Evolutionary conservation across 2,888 invertebrate genomes (phyloP).

Genomic region (Spodoptera littoralis): DNA sequence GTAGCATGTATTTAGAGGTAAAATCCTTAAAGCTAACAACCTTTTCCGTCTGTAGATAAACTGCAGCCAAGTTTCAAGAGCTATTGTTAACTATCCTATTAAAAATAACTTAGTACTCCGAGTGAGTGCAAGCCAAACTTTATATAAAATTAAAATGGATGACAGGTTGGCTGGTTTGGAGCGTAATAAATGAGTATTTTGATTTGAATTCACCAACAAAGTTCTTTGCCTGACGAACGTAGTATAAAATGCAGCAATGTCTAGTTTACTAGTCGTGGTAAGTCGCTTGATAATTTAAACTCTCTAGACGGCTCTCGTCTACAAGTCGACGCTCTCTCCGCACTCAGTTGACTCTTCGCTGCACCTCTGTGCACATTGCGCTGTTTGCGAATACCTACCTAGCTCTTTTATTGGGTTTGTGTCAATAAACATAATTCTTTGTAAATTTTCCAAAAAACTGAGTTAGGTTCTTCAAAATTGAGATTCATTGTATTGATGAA

Average conservation of each 20-base stretch:
- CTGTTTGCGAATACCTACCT: conserved; percentile 33
- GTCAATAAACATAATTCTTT: conserved; percentile 4
- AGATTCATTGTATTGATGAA: too few species aligned
- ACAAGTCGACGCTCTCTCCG: conserved; percentile 67
- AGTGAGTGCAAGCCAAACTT: conserved; percentile 22
- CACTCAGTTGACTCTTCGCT: conserved; percentile 26
- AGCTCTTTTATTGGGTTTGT: conserved; percentile 14
- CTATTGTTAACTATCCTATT: conserved; percentile 15
- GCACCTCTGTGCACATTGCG: conserved; percentile 35
- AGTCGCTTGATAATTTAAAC: conserved; percentile 67
- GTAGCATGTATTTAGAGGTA: too few species aligned
- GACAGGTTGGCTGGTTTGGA: conserved; percentile 29
- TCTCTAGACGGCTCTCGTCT: conserved; percentile 63
- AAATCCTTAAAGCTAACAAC: background rate
- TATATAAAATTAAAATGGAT: conserved; percentile 40
- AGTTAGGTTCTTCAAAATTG: too few species aligned
- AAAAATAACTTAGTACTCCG: conserved; percentile 11
- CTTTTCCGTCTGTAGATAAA: conserved; percentile 1
- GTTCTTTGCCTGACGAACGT: conserved; percentile 32
- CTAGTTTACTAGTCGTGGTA: conserved; percentile 46
- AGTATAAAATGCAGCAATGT: conserved; percentile 34
- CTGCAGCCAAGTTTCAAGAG: conserved; percentile 2
- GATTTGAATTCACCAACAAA: conserved; percentile 44
- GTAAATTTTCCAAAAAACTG: background rate
- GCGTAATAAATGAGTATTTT: conserved; percentile 36